Evolutionary conservation across 2,888 invertebrate species (phyloP).

Genomic region (Dynastes grantii): DNA sequence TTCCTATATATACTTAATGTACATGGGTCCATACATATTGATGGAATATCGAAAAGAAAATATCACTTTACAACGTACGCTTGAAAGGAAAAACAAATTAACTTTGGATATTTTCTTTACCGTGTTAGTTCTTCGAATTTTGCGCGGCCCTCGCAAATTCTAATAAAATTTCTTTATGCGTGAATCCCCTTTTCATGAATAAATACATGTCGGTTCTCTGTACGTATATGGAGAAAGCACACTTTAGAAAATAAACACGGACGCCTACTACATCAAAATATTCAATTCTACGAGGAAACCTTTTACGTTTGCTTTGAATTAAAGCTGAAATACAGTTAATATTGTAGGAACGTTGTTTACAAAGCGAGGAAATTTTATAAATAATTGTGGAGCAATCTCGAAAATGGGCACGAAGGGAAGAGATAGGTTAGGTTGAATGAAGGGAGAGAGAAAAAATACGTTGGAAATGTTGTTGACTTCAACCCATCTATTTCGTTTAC

Average conservation of each 20-base stretch:
- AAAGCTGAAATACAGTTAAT: constrained; percentile 48
- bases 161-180: constrained; percentile 41
- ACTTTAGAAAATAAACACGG: constrained; percentile 43
- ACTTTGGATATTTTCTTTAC: constrained; percentile 36
- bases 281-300: constrained; percentile 43
- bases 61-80: constrained; percentile 3
- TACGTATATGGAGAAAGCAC: constrained; percentile 35
- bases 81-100: constrained; percentile 20
- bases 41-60: not conserved
- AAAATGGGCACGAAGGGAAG: constrained; percentile 22
- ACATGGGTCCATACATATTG: too few relatives aligned
- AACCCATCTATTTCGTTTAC: constrained; percentile 22
- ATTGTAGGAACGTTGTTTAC: constrained; percentile 47
- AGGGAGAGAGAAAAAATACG: not conserved
- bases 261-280: constrained; percentile 43
- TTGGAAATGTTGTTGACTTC: constrained; percentile 22
- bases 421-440: not conserved
- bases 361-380: constrained; percentile 40
- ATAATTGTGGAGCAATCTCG: constrained; percentile 41
- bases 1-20: too few relatives aligned
- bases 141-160: constrained; percentile 30
- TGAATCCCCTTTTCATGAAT: constrained; percentile 40
- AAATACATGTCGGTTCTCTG: constrained; percentile 31
- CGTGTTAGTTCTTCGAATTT: constrained; percentile 32
- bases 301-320: constrained; percentile 43